Evolutionary conservation across 2,888 invertebrate species (phyloP).

Genomic region (Drosophila pullipes): DNA sequence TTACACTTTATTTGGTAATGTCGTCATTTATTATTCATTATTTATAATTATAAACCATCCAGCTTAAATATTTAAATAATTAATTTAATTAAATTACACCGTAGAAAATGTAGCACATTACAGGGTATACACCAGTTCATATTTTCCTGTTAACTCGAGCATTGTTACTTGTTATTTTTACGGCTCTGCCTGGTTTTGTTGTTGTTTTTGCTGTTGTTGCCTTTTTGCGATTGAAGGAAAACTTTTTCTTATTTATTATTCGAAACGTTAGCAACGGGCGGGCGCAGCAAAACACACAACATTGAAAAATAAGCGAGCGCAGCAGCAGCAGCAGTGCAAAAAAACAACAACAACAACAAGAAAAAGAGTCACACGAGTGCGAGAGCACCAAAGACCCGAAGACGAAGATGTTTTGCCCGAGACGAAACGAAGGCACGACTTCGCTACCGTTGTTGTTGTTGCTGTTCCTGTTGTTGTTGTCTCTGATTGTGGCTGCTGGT

Average conservation of each 20-base stretch:
- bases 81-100: not conserved
- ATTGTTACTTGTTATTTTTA: slow-evolving; percentile 58
- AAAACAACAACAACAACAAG: slow-evolving; percentile 19
- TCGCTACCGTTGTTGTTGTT: slow-evolving; percentile 18
- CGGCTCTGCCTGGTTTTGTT: slow-evolving; percentile 41
- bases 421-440: slow-evolving; percentile 61
- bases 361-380: slow-evolving; percentile 59
- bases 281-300: slow-evolving; percentile 63
- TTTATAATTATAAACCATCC: no score
- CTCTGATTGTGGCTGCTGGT: slow-evolving; percentile 37
- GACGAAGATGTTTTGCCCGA: slow-evolving; percentile 48
- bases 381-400: slow-evolving; percentile 50
- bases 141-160: not conserved
- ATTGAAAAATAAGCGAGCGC: slow-evolving; percentile 70
- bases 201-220: slow-evolving; percentile 1
- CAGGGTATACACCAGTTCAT: slow-evolving; percentile 5
- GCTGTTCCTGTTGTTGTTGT: slow-evolving; percentile 8
- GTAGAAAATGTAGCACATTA: not conserved
- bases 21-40: no score
- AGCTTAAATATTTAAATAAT: not conserved
- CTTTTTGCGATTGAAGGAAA: slow-evolving; percentile 74
- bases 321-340: slow-evolving; percentile 22
- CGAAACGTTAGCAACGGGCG: slow-evolving; percentile 61
- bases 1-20: no score
- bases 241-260: slow-evolving; percentile 85